These are phyloP conservation scores for Yponomeuta plumbellus DNA, from an alignment of 2,888 invertebrate genomes.

Conservation along the genomic window DNA sequence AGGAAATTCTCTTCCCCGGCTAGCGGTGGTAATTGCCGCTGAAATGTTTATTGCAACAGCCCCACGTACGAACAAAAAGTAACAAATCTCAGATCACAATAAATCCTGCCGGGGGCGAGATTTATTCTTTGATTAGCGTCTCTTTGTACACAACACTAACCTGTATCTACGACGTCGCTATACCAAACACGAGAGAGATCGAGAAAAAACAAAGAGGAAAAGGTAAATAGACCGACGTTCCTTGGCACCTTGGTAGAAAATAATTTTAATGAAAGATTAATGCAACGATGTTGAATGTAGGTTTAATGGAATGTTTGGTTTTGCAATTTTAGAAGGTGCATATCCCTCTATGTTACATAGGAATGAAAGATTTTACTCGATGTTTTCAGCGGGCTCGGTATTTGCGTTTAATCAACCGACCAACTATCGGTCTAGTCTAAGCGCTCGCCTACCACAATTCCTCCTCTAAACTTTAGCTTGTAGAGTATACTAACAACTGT, in stretches of 20 bases:
- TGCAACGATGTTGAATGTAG: neutral
- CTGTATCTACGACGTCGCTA: neutral
- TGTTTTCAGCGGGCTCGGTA: neutral
- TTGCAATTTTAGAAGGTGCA: neutral
- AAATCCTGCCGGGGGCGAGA: constrained; percentile 48
- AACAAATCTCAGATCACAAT: constrained; percentile 39
- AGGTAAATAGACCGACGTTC: neutral
- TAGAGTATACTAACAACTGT: neutral
- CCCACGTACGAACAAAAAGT: constrained; percentile 10
- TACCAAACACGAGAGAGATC: neutral
- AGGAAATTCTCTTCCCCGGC: neutral
- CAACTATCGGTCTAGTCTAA: constrained; percentile 4
- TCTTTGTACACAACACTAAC: constrained; percentile 31
- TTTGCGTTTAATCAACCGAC: constrained; percentile 8
- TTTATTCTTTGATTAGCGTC: constrained; percentile 62
- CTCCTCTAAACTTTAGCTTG: neutral
- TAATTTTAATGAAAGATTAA: neutral
- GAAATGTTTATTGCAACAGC: constrained; percentile 3
- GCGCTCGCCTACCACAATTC: neutral
- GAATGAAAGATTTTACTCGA: neutral
- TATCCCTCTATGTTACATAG: neutral
- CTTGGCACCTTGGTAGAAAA: neutral
- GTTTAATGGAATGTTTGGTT: neutral
- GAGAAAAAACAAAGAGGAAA: neutral
- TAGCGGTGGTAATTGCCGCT: neutral